These are phyloP conservation scores for Chloropsis hardwickii DNA, from an alignment of 2,113 vertebrate genomes.

Conservation along the genomic window DNA sequence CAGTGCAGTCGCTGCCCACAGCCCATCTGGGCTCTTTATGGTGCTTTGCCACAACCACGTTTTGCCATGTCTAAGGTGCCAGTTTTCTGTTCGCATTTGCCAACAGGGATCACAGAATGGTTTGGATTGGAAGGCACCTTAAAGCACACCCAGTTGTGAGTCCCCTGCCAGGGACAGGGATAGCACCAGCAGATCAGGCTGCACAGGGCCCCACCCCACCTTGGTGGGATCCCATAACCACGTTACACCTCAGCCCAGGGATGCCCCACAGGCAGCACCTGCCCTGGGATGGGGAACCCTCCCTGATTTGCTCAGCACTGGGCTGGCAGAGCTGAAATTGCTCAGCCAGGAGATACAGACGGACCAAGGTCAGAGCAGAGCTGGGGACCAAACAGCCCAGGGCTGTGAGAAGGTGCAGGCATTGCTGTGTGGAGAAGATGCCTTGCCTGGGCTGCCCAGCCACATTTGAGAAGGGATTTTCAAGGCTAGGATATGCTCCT, in stretches of 20 bases:
- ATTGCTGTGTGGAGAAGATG: not conserved
- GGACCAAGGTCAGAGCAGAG: not conserved
- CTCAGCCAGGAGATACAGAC: not conserved
- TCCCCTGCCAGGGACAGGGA: not conserved
- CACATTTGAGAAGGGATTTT: not conserved
- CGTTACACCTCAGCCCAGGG: accelerated
- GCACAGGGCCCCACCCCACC: not conserved
- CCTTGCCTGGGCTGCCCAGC: not conserved
- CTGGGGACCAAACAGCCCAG: not conserved
- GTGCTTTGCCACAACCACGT: not conserved
- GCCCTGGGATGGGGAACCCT: accelerated
- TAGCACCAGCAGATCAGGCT: not conserved
- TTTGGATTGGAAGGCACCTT: not conserved
- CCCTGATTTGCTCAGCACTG: not conserved
- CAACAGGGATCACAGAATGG: not conserved
- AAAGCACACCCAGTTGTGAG: not conserved
- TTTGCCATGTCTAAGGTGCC: not conserved
- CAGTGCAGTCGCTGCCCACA: accelerated
- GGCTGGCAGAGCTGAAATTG: not conserved
- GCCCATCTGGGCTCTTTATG: not conserved
- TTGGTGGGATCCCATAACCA: not conserved
- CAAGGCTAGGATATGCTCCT: not conserved
- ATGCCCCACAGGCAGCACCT: not conserved
- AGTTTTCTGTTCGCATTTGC: not conserved
- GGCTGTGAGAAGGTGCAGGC: too few species aligned